phyloP scores from a whole-genome alignment of 2,113 vertebrate species.

The Charina bottae region DNA sequence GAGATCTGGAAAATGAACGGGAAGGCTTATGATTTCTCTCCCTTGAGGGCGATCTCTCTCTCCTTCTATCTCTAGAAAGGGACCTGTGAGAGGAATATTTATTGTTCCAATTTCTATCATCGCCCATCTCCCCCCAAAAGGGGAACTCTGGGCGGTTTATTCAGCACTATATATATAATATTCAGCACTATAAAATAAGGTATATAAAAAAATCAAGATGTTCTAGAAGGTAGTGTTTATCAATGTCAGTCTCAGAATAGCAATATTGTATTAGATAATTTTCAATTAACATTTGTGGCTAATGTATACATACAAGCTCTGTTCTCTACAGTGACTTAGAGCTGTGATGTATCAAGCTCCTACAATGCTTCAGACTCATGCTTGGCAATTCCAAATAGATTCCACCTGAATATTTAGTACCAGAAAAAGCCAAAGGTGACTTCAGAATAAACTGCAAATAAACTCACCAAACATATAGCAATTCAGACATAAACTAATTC shows the following conservation, averaged over 20 bases:
- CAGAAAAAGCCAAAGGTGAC: background rate
- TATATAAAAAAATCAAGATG: background rate
- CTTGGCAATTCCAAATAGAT: background rate
- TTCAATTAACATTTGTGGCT: background rate
- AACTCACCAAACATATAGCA: background rate
- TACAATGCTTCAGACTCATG: background rate
- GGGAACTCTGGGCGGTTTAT: too few relatives aligned
- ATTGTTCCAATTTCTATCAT: too few relatives aligned
- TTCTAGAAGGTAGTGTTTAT: background rate
- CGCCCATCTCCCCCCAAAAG: too few relatives aligned
- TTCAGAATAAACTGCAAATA: background rate
- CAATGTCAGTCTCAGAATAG: background rate
- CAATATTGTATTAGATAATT: background rate
- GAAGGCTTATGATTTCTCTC: conserved; percentile 95
- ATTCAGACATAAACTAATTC: background rate
- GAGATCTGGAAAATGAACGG: conserved; percentile 93
- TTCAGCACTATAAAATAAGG: background rate
- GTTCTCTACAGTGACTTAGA: background rate
- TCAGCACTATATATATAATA: too few relatives aligned
- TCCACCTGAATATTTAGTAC: background rate
- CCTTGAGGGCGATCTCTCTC: conserved; percentile 91
- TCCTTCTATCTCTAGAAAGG: conserved; percentile 92
- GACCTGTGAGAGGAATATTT: conserved; percentile 80
- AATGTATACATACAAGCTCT: background rate
- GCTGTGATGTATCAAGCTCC: background rate